Conservation (phyloP, 1,140 invertebrate species). For the Cydia fagiglandana region DNA sequence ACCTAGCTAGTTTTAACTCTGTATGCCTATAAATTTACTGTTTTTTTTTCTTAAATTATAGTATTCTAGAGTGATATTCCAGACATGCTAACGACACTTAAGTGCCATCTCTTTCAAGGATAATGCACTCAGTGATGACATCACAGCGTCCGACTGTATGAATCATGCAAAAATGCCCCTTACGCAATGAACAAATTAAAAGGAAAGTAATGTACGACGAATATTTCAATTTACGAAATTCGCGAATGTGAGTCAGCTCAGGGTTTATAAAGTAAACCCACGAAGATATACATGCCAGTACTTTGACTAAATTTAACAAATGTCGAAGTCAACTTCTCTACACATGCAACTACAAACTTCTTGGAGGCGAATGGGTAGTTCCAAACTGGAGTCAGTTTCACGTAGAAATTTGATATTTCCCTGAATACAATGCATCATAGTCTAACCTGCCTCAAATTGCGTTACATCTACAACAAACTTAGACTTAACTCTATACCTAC, state of each 20-base stretch:
- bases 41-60: conserved; percentile 11
- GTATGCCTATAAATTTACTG: too few species aligned
- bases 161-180: not conserved
- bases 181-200: conserved; percentile 11
- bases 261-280: not conserved
- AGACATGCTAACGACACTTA: not conserved
- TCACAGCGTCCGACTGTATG: not conserved
- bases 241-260: not conserved
- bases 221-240: conserved; percentile 12
- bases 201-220: not conserved
- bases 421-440: not conserved
- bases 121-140: conserved; percentile 3
- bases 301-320: not conserved
- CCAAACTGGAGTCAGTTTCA: not conserved
- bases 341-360: not conserved
- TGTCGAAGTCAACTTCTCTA: not conserved
- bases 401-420: not conserved
- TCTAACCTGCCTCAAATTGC: too few species aligned
- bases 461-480: too few species aligned
- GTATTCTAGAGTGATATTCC: not conserved
- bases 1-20: too few species aligned
- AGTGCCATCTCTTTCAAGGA: not conserved
- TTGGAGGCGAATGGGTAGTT: not conserved
- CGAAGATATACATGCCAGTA: not conserved
- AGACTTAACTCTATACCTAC: too few species aligned